Conservation (phyloP, 1,140 invertebrate genomes). For the Drosophila lacteicornis region DNA sequence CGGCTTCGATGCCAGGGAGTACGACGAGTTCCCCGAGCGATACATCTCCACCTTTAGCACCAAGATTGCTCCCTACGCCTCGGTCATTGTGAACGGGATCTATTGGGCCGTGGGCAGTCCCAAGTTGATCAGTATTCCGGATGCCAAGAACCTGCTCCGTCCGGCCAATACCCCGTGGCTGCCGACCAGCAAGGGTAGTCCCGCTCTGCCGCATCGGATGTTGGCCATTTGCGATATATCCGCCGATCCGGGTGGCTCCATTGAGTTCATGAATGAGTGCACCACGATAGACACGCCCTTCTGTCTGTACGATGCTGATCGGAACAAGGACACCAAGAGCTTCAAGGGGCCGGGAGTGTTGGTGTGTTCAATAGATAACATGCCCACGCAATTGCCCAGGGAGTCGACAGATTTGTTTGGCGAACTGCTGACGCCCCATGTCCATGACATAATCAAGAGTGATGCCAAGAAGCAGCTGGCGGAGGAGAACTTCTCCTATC, state of each 20-base stretch:
- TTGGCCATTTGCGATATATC: conserved; percentile 98
- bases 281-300: conserved; percentile 99
- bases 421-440: conserved; percentile 95
- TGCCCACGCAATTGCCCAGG: conserved; percentile 99
- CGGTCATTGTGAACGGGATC: conserved; percentile 98
- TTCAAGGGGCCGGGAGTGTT: conserved; percentile 98
- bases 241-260: conserved; percentile 99
- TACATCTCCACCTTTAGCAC: conserved; percentile 99
- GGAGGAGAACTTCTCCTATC: conserved; percentile 90
- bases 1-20: conserved; percentile 96
- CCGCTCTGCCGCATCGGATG: conserved; percentile 95
- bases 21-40: conserved; percentile 95
- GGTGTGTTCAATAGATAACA: conserved; percentile 99
- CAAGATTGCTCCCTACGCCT: conserved; percentile 98
- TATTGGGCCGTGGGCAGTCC: conserved; percentile 99
- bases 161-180: conserved; percentile 97
- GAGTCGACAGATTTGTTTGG: conserved; percentile 99
- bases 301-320: conserved; percentile 98
- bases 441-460: conserved; percentile 95
- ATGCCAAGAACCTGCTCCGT: conserved; percentile 96
- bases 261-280: conserved; percentile 99
- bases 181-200: conserved; percentile 93
- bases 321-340: conserved; percentile 98
- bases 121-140: conserved; percentile 97
- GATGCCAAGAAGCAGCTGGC: conserved; percentile 94